Evolutionary conservation across 1,140 invertebrate species (phyloP), one percentile per base, ranked within the genome.

Genomic region (Zaprionus vittiger): DNA sequence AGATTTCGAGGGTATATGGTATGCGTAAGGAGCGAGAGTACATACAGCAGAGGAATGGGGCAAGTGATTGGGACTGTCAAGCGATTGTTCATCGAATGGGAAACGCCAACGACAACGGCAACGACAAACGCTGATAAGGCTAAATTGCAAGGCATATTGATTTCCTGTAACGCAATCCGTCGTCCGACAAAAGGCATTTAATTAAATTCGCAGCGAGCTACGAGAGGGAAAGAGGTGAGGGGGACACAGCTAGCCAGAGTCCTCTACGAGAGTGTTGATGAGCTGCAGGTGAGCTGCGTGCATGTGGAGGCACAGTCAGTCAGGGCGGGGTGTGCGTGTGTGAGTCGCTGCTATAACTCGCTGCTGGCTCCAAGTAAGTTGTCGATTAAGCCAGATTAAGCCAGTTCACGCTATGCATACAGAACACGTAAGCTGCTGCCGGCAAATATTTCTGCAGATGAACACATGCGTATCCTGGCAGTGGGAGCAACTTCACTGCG

Each of bases 71-170:
- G 59, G 31, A 49, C 64, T 85, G 83, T 82, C 77, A 86, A 89
- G 84, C 71, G 73, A 75, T 73, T 84, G 77, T 72, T 81, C 81
- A 90, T 84, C 81, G 85, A 89, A 84, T 59, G 66, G 67, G 69
- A 80, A 63, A 41, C 37, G 55, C 67, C 64, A 31, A 73, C 26
- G 54, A 78, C 74, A 81, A 76, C 59, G 63, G 71, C 79, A 85
- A 57, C 66, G 37, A 34, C 44, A 59, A 66, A 65, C 54, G 75
- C 68, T 73, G 83, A 87, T 83, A 86, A 66, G 56, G 54, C 70
- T 12, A 28, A 62, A 61, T 56, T 37, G 38, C 55, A 59, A 57
- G 56, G 59, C 62, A 44, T 44, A 75, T 70, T 75, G 52, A 66
- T 65, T 65, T 65, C 67, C 47, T 37, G 56, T 31, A 56, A 61